These are phyloP conservation scores for Caenorhabditis auriculariae DNA, from an alignment of 2,888 invertebrate species.

Conservation along the genomic window DNA sequence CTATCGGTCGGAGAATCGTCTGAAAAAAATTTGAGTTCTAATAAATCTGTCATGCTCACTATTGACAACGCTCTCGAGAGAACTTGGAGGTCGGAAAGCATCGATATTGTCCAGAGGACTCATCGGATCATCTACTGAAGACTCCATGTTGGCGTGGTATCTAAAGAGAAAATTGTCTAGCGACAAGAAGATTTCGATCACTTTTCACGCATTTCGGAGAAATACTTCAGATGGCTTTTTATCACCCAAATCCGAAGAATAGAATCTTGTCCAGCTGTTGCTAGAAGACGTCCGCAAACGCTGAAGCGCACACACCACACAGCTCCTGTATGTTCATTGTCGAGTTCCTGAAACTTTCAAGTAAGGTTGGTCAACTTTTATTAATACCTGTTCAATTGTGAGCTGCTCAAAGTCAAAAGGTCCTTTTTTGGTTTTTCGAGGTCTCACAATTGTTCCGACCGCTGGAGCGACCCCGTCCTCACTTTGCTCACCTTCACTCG, in stretches of 20 bases:
- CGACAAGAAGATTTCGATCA: slow-evolving; percentile 69
- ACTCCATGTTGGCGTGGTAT: slow-evolving; percentile 30
- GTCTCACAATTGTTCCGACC: slow-evolving; percentile 70
- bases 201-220: slow-evolving; percentile 92
- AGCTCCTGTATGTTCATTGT: slow-evolving; percentile 80
- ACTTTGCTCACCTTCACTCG: slow-evolving; percentile 33
- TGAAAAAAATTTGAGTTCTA: not conserved
- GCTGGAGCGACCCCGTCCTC: slow-evolving; percentile 18
- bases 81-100: slow-evolving; percentile 31
- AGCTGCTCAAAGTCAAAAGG: slow-evolving; percentile 92
- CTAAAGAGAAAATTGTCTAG: no score
- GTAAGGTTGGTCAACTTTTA: not conserved
- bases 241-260: slow-evolving; percentile 92
- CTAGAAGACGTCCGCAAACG: slow-evolving; percentile 82
- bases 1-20: slow-evolving; percentile 1
- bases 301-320: slow-evolving; percentile 99
- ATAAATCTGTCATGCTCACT: slow-evolving; percentile 18
- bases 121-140: slow-evolving; percentile 24
- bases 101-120: slow-evolving; percentile 36
- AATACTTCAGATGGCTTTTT: slow-evolving; percentile 83
- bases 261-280: slow-evolving; percentile 95
- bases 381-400: slow-evolving; percentile 77
- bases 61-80: slow-evolving; percentile 25
- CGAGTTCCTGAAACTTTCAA: slow-evolving; percentile 72
- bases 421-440: slow-evolving; percentile 91